Base-by-base conservation (phyloP, 2,797 vertebrate species). In the Ceryle rudis region DNA sequence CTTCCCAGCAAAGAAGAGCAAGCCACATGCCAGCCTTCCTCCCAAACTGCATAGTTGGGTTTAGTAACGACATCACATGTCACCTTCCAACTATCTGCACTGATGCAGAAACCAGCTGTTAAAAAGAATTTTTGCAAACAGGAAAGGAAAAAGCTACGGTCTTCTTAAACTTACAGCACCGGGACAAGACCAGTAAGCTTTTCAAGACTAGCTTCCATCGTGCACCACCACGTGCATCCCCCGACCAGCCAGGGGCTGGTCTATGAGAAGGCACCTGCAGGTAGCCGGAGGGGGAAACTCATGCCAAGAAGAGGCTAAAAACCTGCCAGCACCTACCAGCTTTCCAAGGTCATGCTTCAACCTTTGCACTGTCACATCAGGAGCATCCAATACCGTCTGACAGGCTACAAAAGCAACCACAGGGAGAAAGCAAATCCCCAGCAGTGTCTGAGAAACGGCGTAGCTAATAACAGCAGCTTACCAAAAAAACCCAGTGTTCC, bases 1-100 rank as follows among this genome's bases (percentile, higher is more conserved):
- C 75, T 93, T 88, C 90, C 71, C 83, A 67, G 88, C 66, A 84
- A 91, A 91, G 87, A 22, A 82, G 71, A 89, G 42, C 67, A 18
- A 93, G 81, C 31, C 79, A 54, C 86, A 46, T 2, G 17, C 41
- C 67, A 90, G 60, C 71, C 88, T 71, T 75, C 71, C 83, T 67
- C 72, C 73, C 57, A 29, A 6, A 25, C 58, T 41, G 60, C 94
- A 92, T 80, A 80, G 54, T 0, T 42, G 77, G 70, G 6, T 28
- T 49, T 57, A 35, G 80, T 20, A 64, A 47, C 51, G 44, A 57
- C 81, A 85, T 51, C 94, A 82, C 7, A 0, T n/a, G 52, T 64
- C 90, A 84, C 66, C 71, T 49, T 81, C 83, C 69, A 75, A 51
- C 69, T 28, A 57, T 39, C 91, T 65, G 79, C 6, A 51, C 78